Conservation (phyloP, 35 echinoderm and acorn worm genomes). For the Ophiothrix spiculata region DNA sequence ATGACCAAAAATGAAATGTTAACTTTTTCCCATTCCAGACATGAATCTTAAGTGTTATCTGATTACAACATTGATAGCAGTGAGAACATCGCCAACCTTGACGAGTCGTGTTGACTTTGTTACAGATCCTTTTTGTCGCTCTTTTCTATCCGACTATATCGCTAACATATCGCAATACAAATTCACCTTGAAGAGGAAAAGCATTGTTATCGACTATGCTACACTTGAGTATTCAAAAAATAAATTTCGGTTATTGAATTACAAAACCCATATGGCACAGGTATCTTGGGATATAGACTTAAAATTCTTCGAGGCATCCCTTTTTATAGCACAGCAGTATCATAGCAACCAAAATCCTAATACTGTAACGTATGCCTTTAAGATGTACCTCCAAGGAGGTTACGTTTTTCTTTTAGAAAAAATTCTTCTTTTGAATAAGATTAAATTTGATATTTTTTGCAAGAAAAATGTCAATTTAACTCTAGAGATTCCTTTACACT, state of each 20-base stretch:
- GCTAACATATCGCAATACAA: not conserved
- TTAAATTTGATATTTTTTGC: not conserved
- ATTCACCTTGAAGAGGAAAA: not conserved
- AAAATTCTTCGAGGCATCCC: not conserved
- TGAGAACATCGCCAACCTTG: no score
- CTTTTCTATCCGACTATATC: not conserved
- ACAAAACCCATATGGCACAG: not conserved
- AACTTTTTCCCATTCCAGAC: not conserved
- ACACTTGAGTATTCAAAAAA: not conserved
- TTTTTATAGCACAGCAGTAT: not conserved
- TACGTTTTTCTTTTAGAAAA: no score
- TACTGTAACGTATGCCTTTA: not conserved
- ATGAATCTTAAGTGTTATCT: not conserved
- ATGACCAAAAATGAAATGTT: not conserved
- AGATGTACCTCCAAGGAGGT: not conserved
- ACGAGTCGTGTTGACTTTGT: not conserved
- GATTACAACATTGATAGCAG: no score
- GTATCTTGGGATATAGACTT: not conserved
- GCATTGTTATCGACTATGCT: not conserved
- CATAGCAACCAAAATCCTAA: conserved; percentile 4
- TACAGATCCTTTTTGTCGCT: not conserved
- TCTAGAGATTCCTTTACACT: not conserved
- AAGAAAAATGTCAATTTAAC: not conserved
- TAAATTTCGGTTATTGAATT: not conserved
- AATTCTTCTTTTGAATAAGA: not conserved